Evolutionary conservation across 2,797 vertebrate genomes (phyloP), one percentile per base, ranked within the genome.

Genomic region (Todus mexicanus): DNA sequence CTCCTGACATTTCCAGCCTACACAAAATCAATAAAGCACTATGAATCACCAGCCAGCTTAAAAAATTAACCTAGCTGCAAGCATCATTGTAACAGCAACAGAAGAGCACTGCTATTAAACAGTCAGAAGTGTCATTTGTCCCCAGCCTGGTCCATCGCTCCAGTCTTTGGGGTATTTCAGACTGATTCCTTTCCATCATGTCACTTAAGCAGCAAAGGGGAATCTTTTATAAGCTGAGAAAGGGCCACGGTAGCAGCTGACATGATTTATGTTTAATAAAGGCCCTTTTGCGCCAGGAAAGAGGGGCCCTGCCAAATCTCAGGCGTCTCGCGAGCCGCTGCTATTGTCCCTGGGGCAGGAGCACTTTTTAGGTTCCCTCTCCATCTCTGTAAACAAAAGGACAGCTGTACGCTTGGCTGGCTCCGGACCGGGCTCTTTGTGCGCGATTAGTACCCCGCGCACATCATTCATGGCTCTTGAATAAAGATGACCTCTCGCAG

Each of bases 361-460:
- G 94, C 94, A 91, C 91, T 96, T 94, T 94, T 81, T 59, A 66
- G 95, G 93, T 92, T 91, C 93, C 80, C 78, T 95, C 83, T 94
- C 86, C 81, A 91, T 92, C 96, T n/a, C 80, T 42, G 61, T 5
- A 66, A 94, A 98, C 97, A 98, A 98, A 98, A 96, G 94, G 90
- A 90, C 98, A 97, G 96, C 97, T 98, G 97, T 96, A 94, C 9
- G 90, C 93, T 96, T 94, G 97, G 96, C 92, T 96, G 94, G 93
- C 94, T 96, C 93, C 8, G 94, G 95, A 94, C 50, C 11, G 60
- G 61, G 92, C 79, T 86, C 92, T 96, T 97, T 97, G 96, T 97
- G 94, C 33, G 1, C 3, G 7, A 86, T 96, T 90, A 89, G 94
- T 87, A 95, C 78, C 91, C 96, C 1, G 57, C 17, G 57, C 97